Evolutionary conservation across 2,113 vertebrate species (phyloP).

Genomic region (Leiothrix lutea): DNA sequence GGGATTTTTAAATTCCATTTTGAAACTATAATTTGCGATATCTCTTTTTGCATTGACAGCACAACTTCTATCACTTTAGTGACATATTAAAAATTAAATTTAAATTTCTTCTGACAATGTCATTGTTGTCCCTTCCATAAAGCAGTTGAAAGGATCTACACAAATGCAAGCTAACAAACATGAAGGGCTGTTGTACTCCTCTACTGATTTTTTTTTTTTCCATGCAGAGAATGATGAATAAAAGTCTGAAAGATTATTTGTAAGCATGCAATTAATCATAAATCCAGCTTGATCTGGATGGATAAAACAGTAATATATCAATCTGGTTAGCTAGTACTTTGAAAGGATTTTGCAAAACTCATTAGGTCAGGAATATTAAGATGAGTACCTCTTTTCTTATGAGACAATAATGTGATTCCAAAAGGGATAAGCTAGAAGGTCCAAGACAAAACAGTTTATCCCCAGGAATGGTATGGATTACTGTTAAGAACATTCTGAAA

Average conservation of each 20-base stretch:
- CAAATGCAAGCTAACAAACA: not conserved
- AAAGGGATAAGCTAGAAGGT: not conserved
- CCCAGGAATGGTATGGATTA: not conserved
- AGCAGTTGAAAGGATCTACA: not conserved
- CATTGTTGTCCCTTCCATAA: not conserved
- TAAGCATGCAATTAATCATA: not conserved
- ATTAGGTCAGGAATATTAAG: slow-evolving; percentile 8
- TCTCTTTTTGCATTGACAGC: not conserved
- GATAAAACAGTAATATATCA: not conserved
- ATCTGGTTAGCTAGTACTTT: not conserved
- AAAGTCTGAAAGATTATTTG: not conserved
- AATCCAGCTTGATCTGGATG: slow-evolving; percentile 16
- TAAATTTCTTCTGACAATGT: not conserved
- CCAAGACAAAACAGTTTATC: slow-evolving; percentile 1
- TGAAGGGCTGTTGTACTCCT: not conserved
- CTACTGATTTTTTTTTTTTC: not conserved
- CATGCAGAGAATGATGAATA: not conserved
- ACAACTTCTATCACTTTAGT: not conserved
- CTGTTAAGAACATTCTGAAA: not conserved
- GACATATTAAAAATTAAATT: not conserved
- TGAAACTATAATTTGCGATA: not conserved
- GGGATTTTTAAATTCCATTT: not conserved
- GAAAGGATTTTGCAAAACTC: slow-evolving; percentile 1
- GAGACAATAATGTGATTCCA: not conserved
- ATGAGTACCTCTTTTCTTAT: not conserved